Base-by-base conservation (phyloP, 2,888 invertebrate genomes). In the Drosophila barbarae region DNA sequence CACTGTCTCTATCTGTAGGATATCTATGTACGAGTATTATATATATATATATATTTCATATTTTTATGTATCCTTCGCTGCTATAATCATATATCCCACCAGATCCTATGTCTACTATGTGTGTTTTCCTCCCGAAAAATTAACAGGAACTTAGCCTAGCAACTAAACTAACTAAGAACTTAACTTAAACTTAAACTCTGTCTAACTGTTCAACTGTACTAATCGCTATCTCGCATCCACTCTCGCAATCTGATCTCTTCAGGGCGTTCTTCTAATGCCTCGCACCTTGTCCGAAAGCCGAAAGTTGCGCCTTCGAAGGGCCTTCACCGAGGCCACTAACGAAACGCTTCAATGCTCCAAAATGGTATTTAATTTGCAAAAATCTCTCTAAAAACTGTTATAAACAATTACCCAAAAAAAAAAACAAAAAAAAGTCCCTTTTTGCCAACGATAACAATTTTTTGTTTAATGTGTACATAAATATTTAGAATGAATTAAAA, bases 271-370 rank as follows among this genome's bases (percentile, higher is more conserved):
- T 90, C 95, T 95, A 92, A 95, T 95, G 91, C 95, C 96, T 88
- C 94, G 95, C 91, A 95, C 95, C 90, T 93, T 96, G 93, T 94
- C 95, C 91, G 95, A 95, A 92, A 94, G 94, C 89, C 94, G 96
- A 89, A 93, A 95, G 87, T 93, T 94, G 89, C 93, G 94, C 88
- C 93, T 96, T 90, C 93, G 95, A 90, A 93, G 96, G 89, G 96
- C 96, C 89, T 95, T 95, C 92, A 96, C 96, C 90, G 95, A 95
- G 91, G 95, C 95, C 87, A 95, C 95, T 90, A 93, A 94, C 90
- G 95, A 95, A 91, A 95, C 95, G 88, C 93, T 95, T 91, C 93
- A 93, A 93, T 94, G 94, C 93, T 95, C 94, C 91, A 94, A 93
- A 94, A 95, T 95, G 95, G 95, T 95, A 94, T 88, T 87, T 86